Base-by-base conservation (phyloP, 2,888 invertebrate genomes). In the Harpalus rubripes region DNA sequence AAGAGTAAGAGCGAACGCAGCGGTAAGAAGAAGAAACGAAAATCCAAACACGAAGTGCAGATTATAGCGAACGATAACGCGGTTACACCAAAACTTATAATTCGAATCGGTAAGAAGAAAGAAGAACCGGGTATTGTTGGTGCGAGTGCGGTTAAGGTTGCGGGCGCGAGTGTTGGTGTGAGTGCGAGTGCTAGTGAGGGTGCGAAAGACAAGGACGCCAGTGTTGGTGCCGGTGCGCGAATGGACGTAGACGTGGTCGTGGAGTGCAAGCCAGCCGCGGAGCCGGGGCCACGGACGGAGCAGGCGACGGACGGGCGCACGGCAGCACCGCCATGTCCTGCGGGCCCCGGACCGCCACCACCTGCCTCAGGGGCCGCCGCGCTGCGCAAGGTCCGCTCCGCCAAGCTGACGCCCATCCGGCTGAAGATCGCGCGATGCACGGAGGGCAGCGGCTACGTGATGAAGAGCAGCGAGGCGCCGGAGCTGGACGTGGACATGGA, bases 371-470 rank as follows among this genome's bases (percentile, higher is more conserved):
- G 84, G 26, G 92, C 88, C 89, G 92, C 88, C 87, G 89, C 90
- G 22, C 89, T 93, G 89, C 93, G 93, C 84, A 93, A 94, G 89
- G 92, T 94, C 87, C 93, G 94, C 88, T 93, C 94, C 86, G 93
- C 93, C 85, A 95, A 95, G 92, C 93, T 95, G 88, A 95, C 95
- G 52, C 97, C 97, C 12, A 96, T 97, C 87, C 94, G 96, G 87
- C 94, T 97, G 92, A 97, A 97, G 93, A 90, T 97, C 87, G 94
- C 96, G 78, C 94, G 97, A 87, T 96, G 95, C 88, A 95, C 96
- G 86, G 95, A 96, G 89, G 97, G 97, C 87, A 95, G 94, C 59
- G 93, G 93, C 41, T 94, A 94, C 89, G 93, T 94, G 87, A 94
- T 94, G 94, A 93, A 93, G 87, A 87, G 87, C 74, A 85, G 87